A percentile compares a stretch with the other conserved stretches of the same genome.
Conservation (phyloP, 2,888 invertebrate genomes). For the Drosophila niveifrons region DNA sequence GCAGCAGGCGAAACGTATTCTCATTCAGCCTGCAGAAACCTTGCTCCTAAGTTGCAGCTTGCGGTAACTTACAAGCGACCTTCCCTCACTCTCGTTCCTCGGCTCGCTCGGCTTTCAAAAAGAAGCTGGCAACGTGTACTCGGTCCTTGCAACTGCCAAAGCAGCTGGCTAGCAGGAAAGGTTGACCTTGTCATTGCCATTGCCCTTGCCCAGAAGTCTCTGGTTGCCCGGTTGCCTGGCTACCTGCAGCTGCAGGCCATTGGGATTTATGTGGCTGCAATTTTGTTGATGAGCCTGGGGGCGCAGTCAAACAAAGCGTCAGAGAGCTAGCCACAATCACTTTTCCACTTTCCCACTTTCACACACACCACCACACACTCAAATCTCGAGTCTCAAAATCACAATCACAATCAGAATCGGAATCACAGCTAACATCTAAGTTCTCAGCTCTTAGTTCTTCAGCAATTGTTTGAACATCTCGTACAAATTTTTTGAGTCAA, state of each 20-base stretch:
- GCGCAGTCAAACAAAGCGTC: conserved; percentile 34
- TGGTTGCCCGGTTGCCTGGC: conserved; percentile 9
- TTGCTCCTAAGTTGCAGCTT: conserved; percentile 1
- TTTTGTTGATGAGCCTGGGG: conserved; percentile 61
- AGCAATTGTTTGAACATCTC: conserved; percentile 43
- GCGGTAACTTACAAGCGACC: conserved; percentile 43
- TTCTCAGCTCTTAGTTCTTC: conserved; percentile 6
- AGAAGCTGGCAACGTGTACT: conserved; percentile 40
- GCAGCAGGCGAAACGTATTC: not conserved
- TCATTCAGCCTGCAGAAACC: not conserved
- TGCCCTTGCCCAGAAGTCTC: conserved; percentile 34
- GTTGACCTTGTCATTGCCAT: conserved; percentile 49
- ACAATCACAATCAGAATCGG: conserved; percentile 4
- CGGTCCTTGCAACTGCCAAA: conserved; percentile 17
- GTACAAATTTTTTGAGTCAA: conserved; percentile 43
- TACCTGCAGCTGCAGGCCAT: conserved; percentile 50
- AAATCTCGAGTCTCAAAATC: conserved; percentile 4
- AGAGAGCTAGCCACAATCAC: conserved; percentile 33
- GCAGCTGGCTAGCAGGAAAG: conserved; percentile 27
- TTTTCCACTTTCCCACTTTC: conserved; percentile 6
- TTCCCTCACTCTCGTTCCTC: conserved; percentile 5
- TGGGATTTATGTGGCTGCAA: conserved; percentile 59
- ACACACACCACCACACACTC: conserved; percentile 20
- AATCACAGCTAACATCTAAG: conserved; percentile 15
- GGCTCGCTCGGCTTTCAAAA: conserved; percentile 16